Evolutionary conservation across 2,888 invertebrate genomes (phyloP).

Genomic region (Invenusta paracnida): DNA sequence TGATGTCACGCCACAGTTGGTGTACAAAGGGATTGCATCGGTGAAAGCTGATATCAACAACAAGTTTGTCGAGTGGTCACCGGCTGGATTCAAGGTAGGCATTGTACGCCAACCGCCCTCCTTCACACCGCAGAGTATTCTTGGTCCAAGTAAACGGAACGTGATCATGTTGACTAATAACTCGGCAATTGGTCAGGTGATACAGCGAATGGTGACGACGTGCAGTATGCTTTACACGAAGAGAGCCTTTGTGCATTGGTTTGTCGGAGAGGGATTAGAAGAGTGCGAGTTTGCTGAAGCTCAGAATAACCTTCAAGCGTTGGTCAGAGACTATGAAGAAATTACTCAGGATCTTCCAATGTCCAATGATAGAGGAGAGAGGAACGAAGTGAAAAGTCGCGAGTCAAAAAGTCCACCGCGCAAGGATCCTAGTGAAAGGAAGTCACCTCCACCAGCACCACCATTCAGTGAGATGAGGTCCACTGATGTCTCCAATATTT

Average conservation of each 20-base stretch:
- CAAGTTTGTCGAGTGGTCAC: background rate
- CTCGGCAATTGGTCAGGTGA: constrained; percentile 31
- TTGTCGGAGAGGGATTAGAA: constrained; percentile 43
- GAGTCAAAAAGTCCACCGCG: too few relatives aligned
- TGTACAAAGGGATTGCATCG: background rate
- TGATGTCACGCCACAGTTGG: background rate
- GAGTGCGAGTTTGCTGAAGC: constrained; percentile 39
- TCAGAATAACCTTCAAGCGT: background rate
- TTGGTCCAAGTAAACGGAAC: background rate
- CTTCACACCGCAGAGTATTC: background rate
- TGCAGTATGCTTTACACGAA: constrained; percentile 31
- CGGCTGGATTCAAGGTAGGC: constrained; percentile 5
- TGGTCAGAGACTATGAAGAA: constrained; percentile 37
- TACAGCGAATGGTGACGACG: background rate
- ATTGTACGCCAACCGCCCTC: background rate
- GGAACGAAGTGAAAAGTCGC: too few relatives aligned
- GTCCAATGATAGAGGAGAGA: too few relatives aligned
- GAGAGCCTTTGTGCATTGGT: constrained; percentile 40
- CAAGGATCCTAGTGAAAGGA: too few relatives aligned
- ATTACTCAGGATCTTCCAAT: background rate
- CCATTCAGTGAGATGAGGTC: too few relatives aligned
- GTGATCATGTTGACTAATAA: constrained; percentile 38
- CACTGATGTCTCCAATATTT: too few relatives aligned
- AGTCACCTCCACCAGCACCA: too few relatives aligned
- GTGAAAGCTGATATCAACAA: background rate